phyloP scores from a whole-genome alignment of 2,888 invertebrate genomes.

The Fabriciana adippe region DNA sequence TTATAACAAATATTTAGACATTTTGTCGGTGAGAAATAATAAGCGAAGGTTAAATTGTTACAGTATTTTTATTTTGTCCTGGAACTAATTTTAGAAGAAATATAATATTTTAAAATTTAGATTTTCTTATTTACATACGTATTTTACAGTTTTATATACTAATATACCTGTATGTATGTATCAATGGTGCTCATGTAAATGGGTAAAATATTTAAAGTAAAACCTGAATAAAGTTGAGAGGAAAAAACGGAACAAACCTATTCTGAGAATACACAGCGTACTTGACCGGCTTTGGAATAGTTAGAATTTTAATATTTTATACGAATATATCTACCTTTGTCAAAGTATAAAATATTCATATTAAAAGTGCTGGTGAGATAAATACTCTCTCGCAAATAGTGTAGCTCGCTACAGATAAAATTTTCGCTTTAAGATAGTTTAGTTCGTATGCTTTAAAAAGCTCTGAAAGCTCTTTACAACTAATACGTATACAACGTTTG shows the following conservation, averaged over 20 bases:
- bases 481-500: neutral
- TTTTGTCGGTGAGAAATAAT: too few relatives aligned
- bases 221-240: constrained; percentile 17
- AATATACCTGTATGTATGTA: too few relatives aligned
- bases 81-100: too few relatives aligned
- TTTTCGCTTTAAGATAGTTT: neutral
- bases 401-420: neutral
- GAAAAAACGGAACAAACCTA: constrained; percentile 17
- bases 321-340: constrained; percentile 6
- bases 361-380: neutral
- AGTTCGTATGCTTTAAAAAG: constrained; percentile 2
- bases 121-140: too few relatives aligned
- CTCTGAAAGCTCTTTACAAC: constrained; percentile 9
- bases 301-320: constrained; percentile 13
- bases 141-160: too few relatives aligned
- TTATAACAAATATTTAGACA: too few relatives aligned
- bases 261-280: constrained; percentile 14
- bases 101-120: too few relatives aligned
- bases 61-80: too few relatives aligned
- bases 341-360: constrained; percentile 3
- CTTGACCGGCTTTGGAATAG: constrained; percentile 16
- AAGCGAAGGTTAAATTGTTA: too few relatives aligned
- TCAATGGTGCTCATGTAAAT: neutral
- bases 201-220: neutral
- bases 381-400: constrained; percentile 1